Conservation (phyloP, 2,797 vertebrate species). For the Streptopelia turtur region DNA sequence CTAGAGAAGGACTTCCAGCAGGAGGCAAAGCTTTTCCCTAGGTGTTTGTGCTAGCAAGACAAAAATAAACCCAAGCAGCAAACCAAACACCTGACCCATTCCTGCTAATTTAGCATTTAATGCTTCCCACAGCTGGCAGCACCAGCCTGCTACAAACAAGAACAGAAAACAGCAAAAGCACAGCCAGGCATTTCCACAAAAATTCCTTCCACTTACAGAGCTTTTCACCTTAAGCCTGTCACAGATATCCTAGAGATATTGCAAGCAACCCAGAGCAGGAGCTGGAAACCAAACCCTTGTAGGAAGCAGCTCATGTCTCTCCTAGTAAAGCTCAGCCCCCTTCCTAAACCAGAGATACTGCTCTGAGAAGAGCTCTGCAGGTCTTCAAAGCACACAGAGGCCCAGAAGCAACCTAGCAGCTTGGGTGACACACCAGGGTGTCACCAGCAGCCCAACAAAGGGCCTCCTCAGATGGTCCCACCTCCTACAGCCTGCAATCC, state of each 20-base stretch:
- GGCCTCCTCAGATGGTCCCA: background rate
- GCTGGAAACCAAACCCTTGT: background rate
- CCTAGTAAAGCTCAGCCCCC: background rate
- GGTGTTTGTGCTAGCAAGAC: background rate
- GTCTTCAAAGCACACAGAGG: background rate
- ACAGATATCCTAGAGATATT: background rate
- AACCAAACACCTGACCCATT: background rate
- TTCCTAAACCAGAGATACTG: background rate
- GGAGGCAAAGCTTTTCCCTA: background rate
- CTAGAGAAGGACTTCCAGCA: background rate
- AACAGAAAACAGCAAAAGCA: background rate
- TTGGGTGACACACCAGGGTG: no score
- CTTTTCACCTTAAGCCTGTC: background rate
- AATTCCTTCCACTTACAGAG: background rate
- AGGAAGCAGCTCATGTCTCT: accelerated
- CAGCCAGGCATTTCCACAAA: background rate
- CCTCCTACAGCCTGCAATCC: background rate
- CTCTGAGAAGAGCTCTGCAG: background rate
- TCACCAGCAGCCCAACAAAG: background rate
- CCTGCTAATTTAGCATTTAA: background rate
- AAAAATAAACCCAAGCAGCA: background rate
- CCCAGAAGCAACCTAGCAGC: background rate
- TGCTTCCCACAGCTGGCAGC: background rate
- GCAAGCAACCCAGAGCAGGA: background rate
- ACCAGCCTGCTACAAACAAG: background rate